Evolutionary conservation across 2,797 vertebrate genomes (phyloP).

Genomic region (Pagetopsis macropterus): DNA sequence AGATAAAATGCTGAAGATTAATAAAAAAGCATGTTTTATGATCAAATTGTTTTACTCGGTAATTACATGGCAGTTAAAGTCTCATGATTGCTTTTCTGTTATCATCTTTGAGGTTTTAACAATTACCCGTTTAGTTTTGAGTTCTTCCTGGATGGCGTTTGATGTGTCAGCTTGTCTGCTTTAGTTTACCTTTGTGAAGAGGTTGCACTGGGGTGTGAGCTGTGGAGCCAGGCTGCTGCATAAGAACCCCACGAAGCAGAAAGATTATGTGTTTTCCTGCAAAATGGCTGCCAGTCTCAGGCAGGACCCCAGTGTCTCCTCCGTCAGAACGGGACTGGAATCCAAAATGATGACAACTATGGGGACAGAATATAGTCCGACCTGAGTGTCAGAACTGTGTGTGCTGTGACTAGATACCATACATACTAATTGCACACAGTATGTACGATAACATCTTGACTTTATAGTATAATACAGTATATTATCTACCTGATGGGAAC

Average conservation of each 20-base stretch:
- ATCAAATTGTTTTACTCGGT: neutral
- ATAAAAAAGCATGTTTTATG: neutral
- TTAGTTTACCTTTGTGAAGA: constrained; percentile 23
- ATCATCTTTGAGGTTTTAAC: constrained; percentile 3
- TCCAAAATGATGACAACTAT: constrained; percentile 54
- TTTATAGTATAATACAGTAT: neutral
- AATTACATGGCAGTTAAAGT: neutral
- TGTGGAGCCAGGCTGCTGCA: constrained; percentile 44
- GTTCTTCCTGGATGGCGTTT: constrained; percentile 11
- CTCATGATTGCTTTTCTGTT: neutral
- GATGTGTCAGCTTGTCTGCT: constrained; percentile 19
- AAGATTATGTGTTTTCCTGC: constrained; percentile 59
- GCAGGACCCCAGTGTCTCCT: constrained; percentile 42
- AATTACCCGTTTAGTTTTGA: neutral
- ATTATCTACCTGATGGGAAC: no score
- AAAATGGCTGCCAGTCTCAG: constrained; percentile 65
- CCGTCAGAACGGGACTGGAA: constrained; percentile 47
- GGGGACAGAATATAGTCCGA: neutral
- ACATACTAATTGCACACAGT: neutral
- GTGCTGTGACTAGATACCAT: constrained; percentile 2
- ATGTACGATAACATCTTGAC: neutral
- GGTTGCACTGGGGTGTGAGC: constrained; percentile 56
- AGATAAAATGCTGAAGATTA: neutral
- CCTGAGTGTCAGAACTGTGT: neutral
- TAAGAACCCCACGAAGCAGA: constrained; percentile 51